Evolutionary conservation across 30 jellyfish, hydroid and myxozoan genomes (phyloP).

Genomic region (Sanderia malayensis): DNA sequence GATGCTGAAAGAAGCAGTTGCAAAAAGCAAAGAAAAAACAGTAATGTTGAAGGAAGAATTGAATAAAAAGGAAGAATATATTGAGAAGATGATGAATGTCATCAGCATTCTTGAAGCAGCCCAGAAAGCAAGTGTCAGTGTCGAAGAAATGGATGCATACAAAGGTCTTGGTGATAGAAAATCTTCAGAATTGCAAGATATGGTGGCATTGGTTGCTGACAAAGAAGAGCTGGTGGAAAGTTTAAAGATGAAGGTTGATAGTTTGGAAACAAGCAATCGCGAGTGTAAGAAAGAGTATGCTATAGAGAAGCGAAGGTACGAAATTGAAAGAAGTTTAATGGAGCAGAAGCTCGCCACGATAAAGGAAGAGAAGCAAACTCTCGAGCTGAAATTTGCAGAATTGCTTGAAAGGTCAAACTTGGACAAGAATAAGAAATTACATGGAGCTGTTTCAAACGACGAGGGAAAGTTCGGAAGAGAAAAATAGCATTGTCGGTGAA

Average conservation of each 20-base stretch:
- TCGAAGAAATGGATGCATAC: background rate
- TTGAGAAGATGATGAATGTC: slow-evolving; percentile 4
- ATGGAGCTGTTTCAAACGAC: background rate
- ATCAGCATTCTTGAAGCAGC: background rate
- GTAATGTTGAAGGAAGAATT: slow-evolving; percentile 7
- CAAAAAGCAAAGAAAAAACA: background rate
- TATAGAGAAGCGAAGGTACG: background rate
- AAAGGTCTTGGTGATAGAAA: background rate
- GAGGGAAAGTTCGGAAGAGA: background rate
- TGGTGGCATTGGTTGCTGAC: background rate
- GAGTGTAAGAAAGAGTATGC: background rate
- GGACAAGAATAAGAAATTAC: background rate
- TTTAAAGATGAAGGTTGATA: background rate
- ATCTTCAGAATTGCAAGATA: background rate
- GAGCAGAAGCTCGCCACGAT: background rate
- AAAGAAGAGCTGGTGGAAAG: background rate
- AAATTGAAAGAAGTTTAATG: background rate
- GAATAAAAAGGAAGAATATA: background rate
- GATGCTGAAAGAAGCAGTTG: background rate
- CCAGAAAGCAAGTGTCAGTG: no score
- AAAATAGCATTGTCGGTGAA: background rate
- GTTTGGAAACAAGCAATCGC: background rate
- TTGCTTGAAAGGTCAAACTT: background rate
- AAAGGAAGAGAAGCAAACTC: background rate
- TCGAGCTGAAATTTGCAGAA: background rate